These are phyloP conservation scores for Caenorhabditis sulstoni DNA, from an alignment of 2,888 invertebrate species.

Conservation along the genomic window DNA sequence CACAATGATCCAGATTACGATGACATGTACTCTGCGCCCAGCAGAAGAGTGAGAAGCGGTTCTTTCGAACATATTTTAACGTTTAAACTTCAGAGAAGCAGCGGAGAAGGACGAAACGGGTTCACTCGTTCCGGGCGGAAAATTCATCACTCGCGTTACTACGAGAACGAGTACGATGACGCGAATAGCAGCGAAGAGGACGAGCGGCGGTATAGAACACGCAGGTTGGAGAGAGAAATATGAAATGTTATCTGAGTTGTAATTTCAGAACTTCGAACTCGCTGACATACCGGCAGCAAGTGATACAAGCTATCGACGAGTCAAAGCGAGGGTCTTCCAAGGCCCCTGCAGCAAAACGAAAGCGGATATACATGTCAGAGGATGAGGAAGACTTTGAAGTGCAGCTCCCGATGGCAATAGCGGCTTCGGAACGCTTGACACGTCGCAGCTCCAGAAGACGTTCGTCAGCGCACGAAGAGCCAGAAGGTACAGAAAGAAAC, in stretches of 20 bases:
- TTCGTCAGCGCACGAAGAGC: slow-evolving; percentile 26
- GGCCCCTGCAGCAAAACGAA: slow-evolving; percentile 31
- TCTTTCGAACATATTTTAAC: too few relatives aligned
- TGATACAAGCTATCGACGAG: slow-evolving; percentile 42
- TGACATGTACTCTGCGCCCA: slow-evolving; percentile 30
- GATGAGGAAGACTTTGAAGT: slow-evolving; percentile 42
- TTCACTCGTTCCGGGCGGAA: slow-evolving; percentile 62
- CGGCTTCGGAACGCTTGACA: slow-evolving; percentile 12
- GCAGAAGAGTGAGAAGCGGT: slow-evolving; percentile 32
- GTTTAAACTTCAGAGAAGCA: slow-evolving; percentile 18
- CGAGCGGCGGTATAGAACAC: slow-evolving; percentile 11
- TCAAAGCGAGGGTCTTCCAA: slow-evolving; percentile 31
- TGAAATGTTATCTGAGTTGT: not conserved
- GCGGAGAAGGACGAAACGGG: slow-evolving; percentile 46
- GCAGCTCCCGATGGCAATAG: slow-evolving; percentile 10
- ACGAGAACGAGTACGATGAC: slow-evolving; percentile 48
- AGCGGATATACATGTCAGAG: slow-evolving; percentile 48
- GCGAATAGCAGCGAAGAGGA: slow-evolving; percentile 48
- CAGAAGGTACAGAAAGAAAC: slow-evolving; percentile 1
- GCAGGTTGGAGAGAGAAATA: slow-evolving; percentile 39
- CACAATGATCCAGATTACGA: slow-evolving; percentile 51
- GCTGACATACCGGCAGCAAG: slow-evolving; percentile 46
- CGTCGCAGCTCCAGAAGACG: slow-evolving; percentile 33
- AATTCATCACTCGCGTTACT: slow-evolving; percentile 48
- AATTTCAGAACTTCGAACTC: slow-evolving; percentile 17